Base-by-base conservation (phyloP, 2,888 invertebrate genomes). In the Andrena hattorfiana region DNA sequence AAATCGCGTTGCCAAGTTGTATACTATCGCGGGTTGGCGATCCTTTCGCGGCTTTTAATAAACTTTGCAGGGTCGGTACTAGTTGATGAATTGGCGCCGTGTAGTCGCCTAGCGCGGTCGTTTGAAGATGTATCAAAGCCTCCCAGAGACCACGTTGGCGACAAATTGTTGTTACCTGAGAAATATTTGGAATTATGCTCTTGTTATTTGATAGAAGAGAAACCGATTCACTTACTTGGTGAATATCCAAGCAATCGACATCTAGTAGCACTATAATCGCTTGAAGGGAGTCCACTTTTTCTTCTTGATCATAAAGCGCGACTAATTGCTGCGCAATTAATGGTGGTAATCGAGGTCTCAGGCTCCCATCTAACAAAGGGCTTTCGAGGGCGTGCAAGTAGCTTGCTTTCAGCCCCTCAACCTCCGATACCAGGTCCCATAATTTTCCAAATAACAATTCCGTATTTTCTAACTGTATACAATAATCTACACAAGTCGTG, bases 1-100 rank as follows among this genome's bases (percentile, higher is more conserved):
- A 94, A 85, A 98, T 94, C 83, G 97, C 97, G 91, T 98, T 98
- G 7, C 98, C 98, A 62, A 98, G 95, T 89, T 95, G 95, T 86
- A 94, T 93, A 59, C 91, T 92, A 28, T 93, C 92, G 63, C 91
- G 89, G 0, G 93, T 86, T 16, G 91, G 76, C 13, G 79, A 68
- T 28, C 89, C 85, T 32, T 82, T 85, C 7, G 80, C 74, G 35
- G 86, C 89, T 0, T 85, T 85, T 28, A 95, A 93, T 10, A 94
- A 94, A 81, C 89, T 91, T 77, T 94, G 94, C 84, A 96, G 94
- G 87, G 95, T 93, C 62, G 95, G 94, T 81, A 95, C 93, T 62
- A 96, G 94, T 91, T 96, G 96, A 89, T 96, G 96, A 91, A 98
- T 95, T 0, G 97, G 97, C 2, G 96, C 95, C 1, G 96, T 94